These are phyloP conservation scores for Otocyon megalotis DNA, from an alignment of 2,113 vertebrate genomes.

Conservation along the genomic window DNA sequence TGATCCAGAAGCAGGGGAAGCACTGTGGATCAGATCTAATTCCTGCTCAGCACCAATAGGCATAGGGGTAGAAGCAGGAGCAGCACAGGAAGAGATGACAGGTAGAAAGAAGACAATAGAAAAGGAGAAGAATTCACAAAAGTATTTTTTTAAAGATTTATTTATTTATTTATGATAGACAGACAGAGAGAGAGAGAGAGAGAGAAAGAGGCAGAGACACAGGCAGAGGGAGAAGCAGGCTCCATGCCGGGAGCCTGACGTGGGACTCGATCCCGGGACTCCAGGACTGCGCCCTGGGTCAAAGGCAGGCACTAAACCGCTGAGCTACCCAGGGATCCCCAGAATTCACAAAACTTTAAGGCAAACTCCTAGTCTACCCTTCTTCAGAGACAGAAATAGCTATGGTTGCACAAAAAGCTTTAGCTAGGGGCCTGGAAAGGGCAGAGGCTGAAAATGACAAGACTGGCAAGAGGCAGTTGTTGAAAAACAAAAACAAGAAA, in stretches of 20 bases:
- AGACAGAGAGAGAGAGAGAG: no score
- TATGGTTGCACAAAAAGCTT: constrained; percentile 97
- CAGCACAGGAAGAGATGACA: constrained; percentile 95
- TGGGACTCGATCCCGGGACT: no score
- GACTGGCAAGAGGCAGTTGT: background rate
- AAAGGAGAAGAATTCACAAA: constrained; percentile 92
- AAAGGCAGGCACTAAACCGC: no score
- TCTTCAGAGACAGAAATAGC: constrained; percentile 97
- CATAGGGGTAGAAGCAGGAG: constrained; percentile 94
- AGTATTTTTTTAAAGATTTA: constrained; percentile 76
- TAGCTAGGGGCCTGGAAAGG: constrained; percentile 92
- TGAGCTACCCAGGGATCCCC: no score
- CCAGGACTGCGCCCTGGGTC: no score
- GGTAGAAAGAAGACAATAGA: constrained; percentile 94
- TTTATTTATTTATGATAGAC: no score
- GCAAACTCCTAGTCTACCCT: constrained; percentile 90
- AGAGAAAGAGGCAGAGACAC: no score
- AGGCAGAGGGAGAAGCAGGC: no score
- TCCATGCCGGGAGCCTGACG: no score
- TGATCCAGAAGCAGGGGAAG: constrained; percentile 93
- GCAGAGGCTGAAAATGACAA: background rate
- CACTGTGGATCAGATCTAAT: constrained; percentile 92
- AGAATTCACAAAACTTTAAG: constrained; percentile 93
- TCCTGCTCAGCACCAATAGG: constrained; percentile 93
- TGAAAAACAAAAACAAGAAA: constrained; percentile 66